phyloP scores from a whole-genome alignment of 2,797 vertebrate species.

The Pygocentrus nattereri region DNA sequence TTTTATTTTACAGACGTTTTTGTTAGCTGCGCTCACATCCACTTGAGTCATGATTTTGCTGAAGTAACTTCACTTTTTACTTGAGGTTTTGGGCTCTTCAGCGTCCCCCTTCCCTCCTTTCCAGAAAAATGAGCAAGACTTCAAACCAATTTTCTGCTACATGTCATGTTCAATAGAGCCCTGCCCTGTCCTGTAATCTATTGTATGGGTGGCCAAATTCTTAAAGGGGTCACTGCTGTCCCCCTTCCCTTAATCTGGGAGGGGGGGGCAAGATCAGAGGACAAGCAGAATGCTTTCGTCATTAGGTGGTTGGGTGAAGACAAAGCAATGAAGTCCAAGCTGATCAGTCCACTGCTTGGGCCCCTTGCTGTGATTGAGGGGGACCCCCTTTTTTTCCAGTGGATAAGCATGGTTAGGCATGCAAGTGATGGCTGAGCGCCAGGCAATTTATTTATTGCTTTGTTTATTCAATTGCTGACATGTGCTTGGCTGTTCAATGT shows the following conservation, averaged over 20 bases:
- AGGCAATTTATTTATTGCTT: not conserved
- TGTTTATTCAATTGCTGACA: not conserved
- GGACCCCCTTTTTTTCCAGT: constrained; percentile 8
- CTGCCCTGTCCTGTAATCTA: constrained; percentile 12
- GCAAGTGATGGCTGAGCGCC: constrained; percentile 5
- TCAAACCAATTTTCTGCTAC: constrained; percentile 31
- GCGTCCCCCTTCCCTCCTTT: not conserved
- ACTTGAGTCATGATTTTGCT: not conserved
- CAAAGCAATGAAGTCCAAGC: constrained; percentile 40
- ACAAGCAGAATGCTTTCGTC: constrained; percentile 3
- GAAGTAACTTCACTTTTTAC: not conserved
- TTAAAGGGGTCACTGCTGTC: constrained; percentile 29
- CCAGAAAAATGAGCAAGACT: not conserved
- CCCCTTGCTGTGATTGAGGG: constrained; percentile 28
- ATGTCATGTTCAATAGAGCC: constrained; percentile 17
- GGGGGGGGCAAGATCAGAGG: constrained; percentile 54
- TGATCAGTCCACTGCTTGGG: not conserved
- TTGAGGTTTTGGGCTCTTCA: not conserved
- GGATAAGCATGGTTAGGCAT: constrained; percentile 51
- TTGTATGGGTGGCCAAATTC: constrained; percentile 30
- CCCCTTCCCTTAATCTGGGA: constrained; percentile 35
- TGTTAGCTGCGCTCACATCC: too few relatives aligned
- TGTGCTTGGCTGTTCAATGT: not conserved
- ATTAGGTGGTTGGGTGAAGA: constrained; percentile 32
- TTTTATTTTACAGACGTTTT: too few relatives aligned